phyloP scores from a whole-genome alignment of 2,113 vertebrate genomes.

The Ramphastos sulfuratus region DNA sequence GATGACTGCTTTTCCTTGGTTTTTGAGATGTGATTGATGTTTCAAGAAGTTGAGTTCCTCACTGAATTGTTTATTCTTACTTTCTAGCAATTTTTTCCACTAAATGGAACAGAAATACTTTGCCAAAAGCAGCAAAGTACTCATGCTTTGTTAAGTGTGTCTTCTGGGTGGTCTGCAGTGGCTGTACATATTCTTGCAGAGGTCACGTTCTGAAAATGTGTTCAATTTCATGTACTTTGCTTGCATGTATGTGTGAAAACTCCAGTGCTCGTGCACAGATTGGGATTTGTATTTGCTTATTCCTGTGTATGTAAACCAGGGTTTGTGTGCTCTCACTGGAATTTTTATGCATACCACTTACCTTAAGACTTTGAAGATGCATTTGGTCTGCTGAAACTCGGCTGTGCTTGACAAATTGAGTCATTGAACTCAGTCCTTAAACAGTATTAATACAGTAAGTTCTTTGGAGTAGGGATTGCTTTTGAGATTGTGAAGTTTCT shows the following conservation, averaged over 20 bases:
- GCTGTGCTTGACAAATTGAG: background rate
- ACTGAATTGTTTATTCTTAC: slow-evolving; percentile 15
- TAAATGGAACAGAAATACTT: slow-evolving; percentile 14
- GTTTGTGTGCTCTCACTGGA: slow-evolving; percentile 48
- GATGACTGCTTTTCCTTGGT: background rate
- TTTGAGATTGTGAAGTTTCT: background rate
- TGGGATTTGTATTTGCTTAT: slow-evolving; percentile 1
- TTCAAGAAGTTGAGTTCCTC: slow-evolving; percentile 32
- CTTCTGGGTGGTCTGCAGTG: slow-evolving; percentile 40
- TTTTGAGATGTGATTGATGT: slow-evolving; percentile 15
- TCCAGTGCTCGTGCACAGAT: slow-evolving; percentile 37
- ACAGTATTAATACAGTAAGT: background rate
- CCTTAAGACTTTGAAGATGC: background rate
- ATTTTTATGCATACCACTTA: slow-evolving; percentile 36
- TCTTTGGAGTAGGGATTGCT: background rate
- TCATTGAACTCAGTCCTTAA: background rate
- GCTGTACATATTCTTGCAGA: slow-evolving; percentile 60
- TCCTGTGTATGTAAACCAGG: background rate
- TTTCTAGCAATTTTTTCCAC: slow-evolving; percentile 10
- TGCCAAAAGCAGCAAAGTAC: slow-evolving; percentile 29
- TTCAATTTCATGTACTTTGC: slow-evolving; percentile 37
- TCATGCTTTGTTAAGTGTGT: slow-evolving; percentile 26
- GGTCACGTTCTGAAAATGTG: slow-evolving; percentile 19
- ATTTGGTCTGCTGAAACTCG: background rate
- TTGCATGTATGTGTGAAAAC: slow-evolving; percentile 56